Percentiles rank a stretch among this genome's conserved stretches.
Conservation (phyloP, 2,797 vertebrate genomes). For the Catharus ustulatus region DNA sequence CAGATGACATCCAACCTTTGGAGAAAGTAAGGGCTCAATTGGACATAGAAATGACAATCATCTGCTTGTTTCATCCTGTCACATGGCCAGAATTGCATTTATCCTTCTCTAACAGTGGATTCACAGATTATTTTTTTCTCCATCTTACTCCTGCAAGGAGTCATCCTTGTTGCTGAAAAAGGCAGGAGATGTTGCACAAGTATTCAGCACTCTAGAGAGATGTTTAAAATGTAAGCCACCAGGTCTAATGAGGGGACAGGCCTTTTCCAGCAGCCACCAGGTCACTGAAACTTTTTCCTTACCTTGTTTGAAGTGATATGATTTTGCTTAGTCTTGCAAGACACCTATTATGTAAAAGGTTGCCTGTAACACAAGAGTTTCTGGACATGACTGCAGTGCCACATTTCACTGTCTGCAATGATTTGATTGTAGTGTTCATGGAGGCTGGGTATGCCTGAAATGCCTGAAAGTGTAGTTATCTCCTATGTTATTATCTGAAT, state of each 20-base stretch:
- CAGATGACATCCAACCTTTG: rapidly evolving
- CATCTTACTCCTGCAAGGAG: not conserved
- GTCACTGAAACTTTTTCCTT: not conserved
- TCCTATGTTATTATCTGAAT: not conserved
- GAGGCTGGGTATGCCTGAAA: not conserved
- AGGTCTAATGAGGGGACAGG: not conserved
- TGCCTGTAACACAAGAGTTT: rapidly evolving
- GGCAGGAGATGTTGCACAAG: not conserved
- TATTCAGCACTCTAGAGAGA: not conserved
- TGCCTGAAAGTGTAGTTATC: not conserved
- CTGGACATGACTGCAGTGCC: not conserved
- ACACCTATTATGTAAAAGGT: not conserved
- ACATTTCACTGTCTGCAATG: not conserved
- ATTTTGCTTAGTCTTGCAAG: not conserved
- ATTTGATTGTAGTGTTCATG: not conserved
- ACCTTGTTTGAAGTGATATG: not conserved
- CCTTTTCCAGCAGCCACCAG: not conserved
- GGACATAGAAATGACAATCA: not conserved
- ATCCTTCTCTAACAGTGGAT: not conserved
- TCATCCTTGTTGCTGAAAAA: not conserved
- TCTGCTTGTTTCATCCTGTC: not conserved
- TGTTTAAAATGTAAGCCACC: not conserved
- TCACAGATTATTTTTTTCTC: not conserved
- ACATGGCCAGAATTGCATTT: not conserved
- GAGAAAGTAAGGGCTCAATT: not conserved